Conservation (phyloP, 2,113 vertebrate genomes). For the Haplochromis burtoni region DNA sequence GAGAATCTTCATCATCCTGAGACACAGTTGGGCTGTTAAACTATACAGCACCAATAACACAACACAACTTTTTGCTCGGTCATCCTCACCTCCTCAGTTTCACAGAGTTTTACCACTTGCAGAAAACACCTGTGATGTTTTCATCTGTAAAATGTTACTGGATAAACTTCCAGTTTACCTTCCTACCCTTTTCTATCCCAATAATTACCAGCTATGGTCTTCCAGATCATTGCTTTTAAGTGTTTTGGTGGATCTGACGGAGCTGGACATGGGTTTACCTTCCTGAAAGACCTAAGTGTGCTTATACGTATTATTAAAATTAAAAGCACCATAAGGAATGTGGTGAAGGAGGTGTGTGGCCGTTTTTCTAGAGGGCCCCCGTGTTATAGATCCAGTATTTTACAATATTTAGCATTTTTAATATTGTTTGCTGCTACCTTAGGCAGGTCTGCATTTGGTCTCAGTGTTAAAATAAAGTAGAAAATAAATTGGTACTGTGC, state of each 20-base stretch:
- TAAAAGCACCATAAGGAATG: not conserved
- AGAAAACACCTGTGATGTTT: not conserved
- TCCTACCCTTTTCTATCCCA: not conserved
- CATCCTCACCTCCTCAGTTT: not conserved
- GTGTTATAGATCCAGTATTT: not conserved
- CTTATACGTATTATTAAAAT: not conserved
- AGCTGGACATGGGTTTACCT: not conserved
- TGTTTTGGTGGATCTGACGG: not conserved
- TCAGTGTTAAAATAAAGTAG: not conserved
- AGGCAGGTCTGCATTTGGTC: not conserved
- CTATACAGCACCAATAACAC: not conserved
- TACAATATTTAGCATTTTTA: not conserved
- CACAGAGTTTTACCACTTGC: not conserved
- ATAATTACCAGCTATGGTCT: not conserved
- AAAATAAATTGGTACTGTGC: not conserved
- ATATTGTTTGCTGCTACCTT: not conserved
- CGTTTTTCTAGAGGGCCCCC: accelerated
- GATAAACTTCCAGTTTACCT: not conserved
- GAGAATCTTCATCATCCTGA: not conserved
- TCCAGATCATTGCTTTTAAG: not conserved
- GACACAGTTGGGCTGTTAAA: not conserved
- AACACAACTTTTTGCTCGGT: not conserved
- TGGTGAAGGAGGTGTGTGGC: accelerated
- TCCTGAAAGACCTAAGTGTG: accelerated
- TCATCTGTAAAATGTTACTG: not conserved